Evolutionary conservation across 64 coral and sea anemone species (phyloP).

Genomic region (Anthopleura sola): DNA sequence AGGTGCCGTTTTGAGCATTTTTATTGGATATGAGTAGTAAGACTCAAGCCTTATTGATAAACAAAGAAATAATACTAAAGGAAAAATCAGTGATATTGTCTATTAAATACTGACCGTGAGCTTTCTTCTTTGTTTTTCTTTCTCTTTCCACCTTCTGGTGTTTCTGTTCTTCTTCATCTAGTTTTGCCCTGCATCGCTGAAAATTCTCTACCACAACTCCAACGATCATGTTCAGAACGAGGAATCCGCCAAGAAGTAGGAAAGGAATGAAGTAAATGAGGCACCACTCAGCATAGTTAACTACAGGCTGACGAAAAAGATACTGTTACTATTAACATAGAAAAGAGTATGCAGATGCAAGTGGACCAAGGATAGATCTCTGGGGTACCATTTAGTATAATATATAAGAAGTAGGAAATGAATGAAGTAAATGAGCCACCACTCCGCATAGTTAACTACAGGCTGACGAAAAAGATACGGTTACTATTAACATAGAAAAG

Average conservation of each 20-base stretch:
- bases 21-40: no score
- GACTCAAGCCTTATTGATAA: no score
- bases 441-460: slow-evolving; percentile 68
- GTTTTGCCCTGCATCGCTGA: slow-evolving; percentile 83
- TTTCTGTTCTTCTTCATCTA: slow-evolving; percentile 65
- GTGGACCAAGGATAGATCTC: not conserved
- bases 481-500: not conserved
- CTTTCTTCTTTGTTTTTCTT: not conserved
- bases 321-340: not conserved
- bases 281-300: slow-evolving; percentile 85
- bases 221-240: slow-evolving; percentile 97
- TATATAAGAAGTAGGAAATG: slow-evolving; percentile 64
- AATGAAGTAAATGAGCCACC: slow-evolving; percentile 92
- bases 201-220: slow-evolving; percentile 97
- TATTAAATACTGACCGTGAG: not conserved
- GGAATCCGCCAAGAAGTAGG: slow-evolving; percentile 85
- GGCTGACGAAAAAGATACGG: slow-evolving; percentile 36
- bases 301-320: slow-evolving; percentile 51
- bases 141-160: not conserved
- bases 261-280: slow-evolving; percentile 94
- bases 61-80: not conserved
- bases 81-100: no score
- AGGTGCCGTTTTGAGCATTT: no score
- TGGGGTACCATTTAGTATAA: not conserved
- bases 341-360: not conserved